phyloP scores from a whole-genome alignment of 2,888 invertebrate genomes.

The Cremastinae sp. region DNA sequence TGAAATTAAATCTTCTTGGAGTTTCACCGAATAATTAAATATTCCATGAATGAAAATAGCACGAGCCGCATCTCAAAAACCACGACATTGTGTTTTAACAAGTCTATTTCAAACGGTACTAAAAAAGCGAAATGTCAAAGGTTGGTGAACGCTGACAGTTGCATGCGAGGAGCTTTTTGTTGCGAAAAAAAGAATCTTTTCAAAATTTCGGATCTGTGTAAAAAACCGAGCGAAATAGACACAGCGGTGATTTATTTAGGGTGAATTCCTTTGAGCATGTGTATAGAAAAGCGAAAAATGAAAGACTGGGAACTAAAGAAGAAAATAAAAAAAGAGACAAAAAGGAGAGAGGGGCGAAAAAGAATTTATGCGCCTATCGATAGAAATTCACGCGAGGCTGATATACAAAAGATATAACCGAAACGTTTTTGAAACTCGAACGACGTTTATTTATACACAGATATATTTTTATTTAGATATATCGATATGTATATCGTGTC shows the following conservation, averaged over 20 bases:
- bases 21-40: too few relatives aligned
- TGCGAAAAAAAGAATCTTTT: too few relatives aligned
- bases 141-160: too few relatives aligned
- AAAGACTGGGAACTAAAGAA: background rate
- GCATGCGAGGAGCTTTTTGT: too few relatives aligned
- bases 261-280: background rate
- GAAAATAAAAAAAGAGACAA: conserved; percentile 7
- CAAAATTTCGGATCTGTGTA: too few relatives aligned
- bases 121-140: too few relatives aligned
- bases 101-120: too few relatives aligned
- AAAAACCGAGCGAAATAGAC: too few relatives aligned
- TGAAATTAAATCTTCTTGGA: too few relatives aligned
- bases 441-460: conserved; percentile 51
- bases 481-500: background rate
- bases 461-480: background rate
- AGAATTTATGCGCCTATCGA: conserved; percentile 4
- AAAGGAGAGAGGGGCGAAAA: background rate
- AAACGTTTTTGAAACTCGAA: background rate
- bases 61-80: too few relatives aligned
- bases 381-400: conserved; percentile 16
- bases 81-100: too few relatives aligned
- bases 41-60: too few relatives aligned
- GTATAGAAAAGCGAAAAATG: background rate
- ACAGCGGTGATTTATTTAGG: background rate
- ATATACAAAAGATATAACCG: conserved; percentile 20